A percentile compares a stretch with the other conserved stretches of the same genome.
These are phyloP conservation scores for Mythimna albipuncta DNA, from an alignment of 2,888 invertebrate species.

Conservation along the genomic window DNA sequence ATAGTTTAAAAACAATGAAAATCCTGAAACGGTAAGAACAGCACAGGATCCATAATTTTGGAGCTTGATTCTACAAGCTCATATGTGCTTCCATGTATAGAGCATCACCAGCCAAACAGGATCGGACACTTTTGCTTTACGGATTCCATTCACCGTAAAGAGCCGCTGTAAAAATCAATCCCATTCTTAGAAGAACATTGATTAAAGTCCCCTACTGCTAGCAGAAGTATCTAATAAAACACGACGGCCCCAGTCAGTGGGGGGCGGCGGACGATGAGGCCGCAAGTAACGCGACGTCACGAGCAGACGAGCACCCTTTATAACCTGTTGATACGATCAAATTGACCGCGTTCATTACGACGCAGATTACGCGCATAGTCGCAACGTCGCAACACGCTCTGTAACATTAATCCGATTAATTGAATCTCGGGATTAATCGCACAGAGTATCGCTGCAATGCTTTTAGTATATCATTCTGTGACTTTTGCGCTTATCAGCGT, in stretches of 20 bases:
- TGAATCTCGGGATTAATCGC: constrained; percentile 52
- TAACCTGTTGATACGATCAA: constrained; percentile 68
- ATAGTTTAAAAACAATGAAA: background rate
- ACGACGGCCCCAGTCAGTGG: constrained; percentile 14
- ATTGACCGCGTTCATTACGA: constrained; percentile 56
- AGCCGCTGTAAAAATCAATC: constrained; percentile 28
- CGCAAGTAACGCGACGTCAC: constrained; percentile 28
- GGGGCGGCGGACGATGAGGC: constrained; percentile 2
- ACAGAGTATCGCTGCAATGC: constrained; percentile 29
- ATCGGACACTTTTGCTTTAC: constrained; percentile 8
- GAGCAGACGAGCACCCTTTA: constrained; percentile 38
- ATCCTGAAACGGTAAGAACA: background rate
- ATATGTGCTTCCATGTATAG: background rate
- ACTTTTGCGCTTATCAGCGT: constrained; percentile 29
- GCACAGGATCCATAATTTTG: no score
- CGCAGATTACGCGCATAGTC: constrained; percentile 54
- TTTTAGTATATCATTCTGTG: constrained; percentile 23
- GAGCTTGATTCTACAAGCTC: background rate
- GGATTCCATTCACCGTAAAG: background rate
- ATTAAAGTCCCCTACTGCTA: constrained; percentile 27
- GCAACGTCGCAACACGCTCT: constrained; percentile 36
- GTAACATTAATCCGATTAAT: constrained; percentile 57
- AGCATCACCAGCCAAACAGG: background rate
- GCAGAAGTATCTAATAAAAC: constrained; percentile 42
- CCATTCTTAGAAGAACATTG: constrained; percentile 32